Base-by-base conservation (phyloP, 2,888 invertebrate genomes). In the Himalopsyche tibetana region DNA sequence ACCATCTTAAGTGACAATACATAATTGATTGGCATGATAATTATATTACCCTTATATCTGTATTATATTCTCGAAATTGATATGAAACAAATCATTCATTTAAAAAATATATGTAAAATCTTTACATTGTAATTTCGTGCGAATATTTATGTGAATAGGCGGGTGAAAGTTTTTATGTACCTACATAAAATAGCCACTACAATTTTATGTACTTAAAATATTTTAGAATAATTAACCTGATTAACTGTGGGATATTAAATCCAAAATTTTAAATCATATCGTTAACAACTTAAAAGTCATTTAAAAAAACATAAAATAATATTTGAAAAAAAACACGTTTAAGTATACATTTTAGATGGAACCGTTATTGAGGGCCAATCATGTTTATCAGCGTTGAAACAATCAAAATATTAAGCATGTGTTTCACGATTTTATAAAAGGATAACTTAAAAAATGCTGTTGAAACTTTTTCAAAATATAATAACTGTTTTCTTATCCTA, bases 311-410 rank as follows among this genome's bases (percentile, higher is more conserved):
- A 36, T 63, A 74, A 74, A 74, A 74, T 36, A 74, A 74, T 36
- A 74, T 74, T 36, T 51, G 51, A 15, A 36, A 74, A 74, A 74
- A 74, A 74, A 74, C 74, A 74, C 36, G 74, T 74, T 74, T 74
- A 74, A 74, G 38, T 74, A 74, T 74, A 36, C 38, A 74, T 74
- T 74, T 74, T 74, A 74, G 74, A 74, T 36, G 36, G 5, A 38
- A 74, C 74, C 74, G 74, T 74, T 74, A 74, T 74, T 74, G 74
- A 15, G 36, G 36, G 11, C 36, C 74, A 36, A 74, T 74, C 74
- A 15, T 74, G 28, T 74, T 74, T 74, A 74, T 74, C 36, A 12
- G 74, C 28, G 19, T 74, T 74, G 74, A 36, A 74, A 74, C 74
- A 74, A 74, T 74, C 74, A 74, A 74, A 74, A 38, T 74, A 36